Evolutionary conservation across 2,797 vertebrate genomes (phyloP).

Genomic region (Neolamprologus multifasciatus): DNA sequence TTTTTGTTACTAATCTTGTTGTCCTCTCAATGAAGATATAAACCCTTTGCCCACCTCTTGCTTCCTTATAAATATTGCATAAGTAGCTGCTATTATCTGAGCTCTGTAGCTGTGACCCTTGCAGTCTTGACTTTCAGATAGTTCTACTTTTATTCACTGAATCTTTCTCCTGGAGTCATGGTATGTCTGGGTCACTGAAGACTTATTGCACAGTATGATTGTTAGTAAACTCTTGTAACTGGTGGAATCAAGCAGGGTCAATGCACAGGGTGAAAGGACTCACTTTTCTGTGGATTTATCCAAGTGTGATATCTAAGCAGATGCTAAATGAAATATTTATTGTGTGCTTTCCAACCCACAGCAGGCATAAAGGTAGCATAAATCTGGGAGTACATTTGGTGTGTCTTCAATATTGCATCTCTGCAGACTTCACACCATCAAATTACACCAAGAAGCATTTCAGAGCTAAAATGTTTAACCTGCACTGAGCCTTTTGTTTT

Average conservation of each 20-base stretch:
- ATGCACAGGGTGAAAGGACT: neutral
- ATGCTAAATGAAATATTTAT: neutral
- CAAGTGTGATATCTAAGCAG: neutral
- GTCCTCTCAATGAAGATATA: neutral
- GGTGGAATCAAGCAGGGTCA: neutral
- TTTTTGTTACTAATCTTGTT: neutral
- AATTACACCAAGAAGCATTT: neutral
- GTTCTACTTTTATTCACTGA: neutral
- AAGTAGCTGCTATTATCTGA: neutral
- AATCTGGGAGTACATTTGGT: neutral
- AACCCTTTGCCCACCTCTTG: neutral
- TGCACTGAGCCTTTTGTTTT: neutral
- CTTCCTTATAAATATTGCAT: constrained; percentile 5
- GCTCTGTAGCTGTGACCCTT: neutral
- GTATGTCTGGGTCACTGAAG: neutral
- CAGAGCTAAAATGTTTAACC: neutral
- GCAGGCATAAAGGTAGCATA: neutral
- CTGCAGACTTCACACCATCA: neutral
- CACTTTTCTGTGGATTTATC: neutral
- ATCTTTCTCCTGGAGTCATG: neutral
- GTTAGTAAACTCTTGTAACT: neutral
- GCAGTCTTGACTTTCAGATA: neutral
- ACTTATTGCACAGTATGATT: neutral
- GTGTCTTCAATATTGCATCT: neutral
- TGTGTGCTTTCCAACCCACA: neutral